phyloP scores from a whole-genome alignment of 2,797 vertebrate species.

The Sebastes vulpes region DNA sequence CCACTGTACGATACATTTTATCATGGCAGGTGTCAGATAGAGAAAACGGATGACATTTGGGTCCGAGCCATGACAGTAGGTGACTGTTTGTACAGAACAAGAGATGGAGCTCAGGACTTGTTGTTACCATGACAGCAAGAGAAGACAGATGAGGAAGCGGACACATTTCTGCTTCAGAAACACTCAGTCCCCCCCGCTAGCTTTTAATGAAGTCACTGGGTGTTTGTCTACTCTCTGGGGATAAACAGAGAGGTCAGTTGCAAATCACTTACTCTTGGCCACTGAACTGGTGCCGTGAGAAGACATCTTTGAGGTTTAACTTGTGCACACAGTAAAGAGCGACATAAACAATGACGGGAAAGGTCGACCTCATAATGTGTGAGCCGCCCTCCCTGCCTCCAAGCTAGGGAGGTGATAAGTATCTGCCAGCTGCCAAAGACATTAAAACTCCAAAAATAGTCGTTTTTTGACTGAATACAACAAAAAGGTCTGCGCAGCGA shows the following conservation, averaged over 20 bases:
- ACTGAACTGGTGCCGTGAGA: conserved; percentile 42
- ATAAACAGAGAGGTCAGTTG: conserved; percentile 59
- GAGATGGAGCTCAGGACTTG: conserved; percentile 37
- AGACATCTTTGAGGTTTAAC: conserved; percentile 55
- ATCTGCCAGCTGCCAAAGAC: conserved; percentile 61
- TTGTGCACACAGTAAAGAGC: conserved; percentile 58
- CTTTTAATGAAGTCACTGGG: conserved; percentile 80
- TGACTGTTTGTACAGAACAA: conserved; percentile 26
- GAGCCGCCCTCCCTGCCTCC: conserved; percentile 53
- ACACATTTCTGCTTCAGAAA: conserved; percentile 45
- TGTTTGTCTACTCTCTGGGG: conserved; percentile 51
- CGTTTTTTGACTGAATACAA: conserved; percentile 44
- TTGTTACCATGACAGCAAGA: conserved; percentile 72
- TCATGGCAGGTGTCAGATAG: conserved; percentile 62
- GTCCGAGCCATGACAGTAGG: conserved; percentile 21
- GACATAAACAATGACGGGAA: conserved; percentile 66
- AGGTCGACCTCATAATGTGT: conserved; percentile 61
- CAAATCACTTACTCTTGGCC: conserved; percentile 63
- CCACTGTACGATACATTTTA: background rate
- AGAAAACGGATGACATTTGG: conserved; percentile 48
- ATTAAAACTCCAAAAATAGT: conserved; percentile 77
- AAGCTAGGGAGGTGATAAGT: conserved; percentile 67
- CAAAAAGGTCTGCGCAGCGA: conserved; percentile 40
- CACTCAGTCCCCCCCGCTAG: conserved; percentile 26
- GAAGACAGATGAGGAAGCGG: conserved; percentile 56